These are phyloP conservation scores for Gobionotothen gibberifrons DNA, from an alignment of 2,797 vertebrate genomes.

Conservation along the genomic window DNA sequence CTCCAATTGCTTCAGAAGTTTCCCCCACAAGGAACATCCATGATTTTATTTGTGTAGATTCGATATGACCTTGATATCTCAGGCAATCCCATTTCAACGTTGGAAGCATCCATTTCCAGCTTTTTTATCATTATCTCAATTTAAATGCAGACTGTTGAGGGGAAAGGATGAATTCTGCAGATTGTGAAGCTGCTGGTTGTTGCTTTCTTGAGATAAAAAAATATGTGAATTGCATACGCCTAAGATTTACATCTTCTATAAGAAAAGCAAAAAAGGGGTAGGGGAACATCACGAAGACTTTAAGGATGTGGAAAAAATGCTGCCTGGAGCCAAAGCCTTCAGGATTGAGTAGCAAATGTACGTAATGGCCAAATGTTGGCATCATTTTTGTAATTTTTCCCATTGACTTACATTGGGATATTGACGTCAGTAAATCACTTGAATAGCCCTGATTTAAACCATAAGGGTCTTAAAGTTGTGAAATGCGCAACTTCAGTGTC, in stretches of 20 bases:
- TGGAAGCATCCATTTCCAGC: constrained; percentile 6
- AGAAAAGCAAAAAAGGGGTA: not conserved
- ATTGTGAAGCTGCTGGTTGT: not conserved
- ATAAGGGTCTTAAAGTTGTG: too few relatives aligned
- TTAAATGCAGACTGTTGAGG: not conserved
- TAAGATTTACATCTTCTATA: not conserved
- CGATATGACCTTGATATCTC: not conserved
- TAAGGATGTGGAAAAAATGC: not conserved
- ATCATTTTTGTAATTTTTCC: too few relatives aligned
- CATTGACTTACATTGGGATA: too few relatives aligned
- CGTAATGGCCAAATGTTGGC: too few relatives aligned
- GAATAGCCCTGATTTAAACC: too few relatives aligned
- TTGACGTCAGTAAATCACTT: too few relatives aligned
- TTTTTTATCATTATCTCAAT: not conserved
- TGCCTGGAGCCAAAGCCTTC: not conserved
- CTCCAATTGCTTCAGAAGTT: too few relatives aligned
- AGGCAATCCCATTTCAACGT: not conserved
- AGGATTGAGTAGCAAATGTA: too few relatives aligned
- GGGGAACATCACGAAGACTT: not conserved
- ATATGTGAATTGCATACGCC: not conserved
- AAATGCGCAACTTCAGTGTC: too few relatives aligned
- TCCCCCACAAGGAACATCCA: not conserved
- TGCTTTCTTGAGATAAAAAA: constrained; percentile 5
- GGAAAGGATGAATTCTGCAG: not conserved
- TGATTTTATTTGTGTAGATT: constrained; percentile 2